Evolutionary conservation across 2,797 vertebrate species (phyloP).

Genomic region (Clarias pachynema): DNA sequence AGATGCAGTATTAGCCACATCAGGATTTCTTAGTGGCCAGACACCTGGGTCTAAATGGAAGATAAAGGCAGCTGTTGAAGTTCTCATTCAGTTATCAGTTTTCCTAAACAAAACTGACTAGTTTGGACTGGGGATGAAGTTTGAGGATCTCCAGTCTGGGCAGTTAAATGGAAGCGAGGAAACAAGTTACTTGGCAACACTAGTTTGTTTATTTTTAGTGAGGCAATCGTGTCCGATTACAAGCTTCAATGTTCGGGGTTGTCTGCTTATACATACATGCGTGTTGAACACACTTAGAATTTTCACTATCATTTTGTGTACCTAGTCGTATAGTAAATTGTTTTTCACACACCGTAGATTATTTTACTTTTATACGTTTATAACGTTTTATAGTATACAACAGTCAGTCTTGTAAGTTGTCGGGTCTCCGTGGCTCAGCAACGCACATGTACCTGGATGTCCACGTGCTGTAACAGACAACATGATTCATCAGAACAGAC

Average conservation of each 20-base stretch:
- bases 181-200: slow-evolving; percentile 52
- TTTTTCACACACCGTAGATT: neutral
- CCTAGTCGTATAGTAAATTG: neutral
- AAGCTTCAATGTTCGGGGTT: slow-evolving; percentile 18
- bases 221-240: slow-evolving; percentile 24
- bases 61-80: neutral
- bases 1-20: neutral
- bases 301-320: neutral
- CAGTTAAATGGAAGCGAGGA: slow-evolving; percentile 41
- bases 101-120: neutral
- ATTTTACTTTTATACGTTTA: neutral
- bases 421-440: too few relatives aligned
- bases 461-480: too few relatives aligned
- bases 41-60: neutral
- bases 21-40: neutral
- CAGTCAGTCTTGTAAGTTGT: too few relatives aligned
- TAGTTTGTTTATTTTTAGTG: slow-evolving; percentile 57
- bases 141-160: slow-evolving; percentile 4
- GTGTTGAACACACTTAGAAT: neutral
- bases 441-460: too few relatives aligned
- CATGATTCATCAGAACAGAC: too few relatives aligned
- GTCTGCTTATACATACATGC: neutral
- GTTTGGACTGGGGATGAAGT: slow-evolving; percentile 13
- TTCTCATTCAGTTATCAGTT: neutral
- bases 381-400: too few relatives aligned